A percentile compares a stretch with the other conserved stretches of the same genome.
phyloP scores from a whole-genome alignment of 2,888 invertebrate species.

The Athripsodes cinereus region DNA sequence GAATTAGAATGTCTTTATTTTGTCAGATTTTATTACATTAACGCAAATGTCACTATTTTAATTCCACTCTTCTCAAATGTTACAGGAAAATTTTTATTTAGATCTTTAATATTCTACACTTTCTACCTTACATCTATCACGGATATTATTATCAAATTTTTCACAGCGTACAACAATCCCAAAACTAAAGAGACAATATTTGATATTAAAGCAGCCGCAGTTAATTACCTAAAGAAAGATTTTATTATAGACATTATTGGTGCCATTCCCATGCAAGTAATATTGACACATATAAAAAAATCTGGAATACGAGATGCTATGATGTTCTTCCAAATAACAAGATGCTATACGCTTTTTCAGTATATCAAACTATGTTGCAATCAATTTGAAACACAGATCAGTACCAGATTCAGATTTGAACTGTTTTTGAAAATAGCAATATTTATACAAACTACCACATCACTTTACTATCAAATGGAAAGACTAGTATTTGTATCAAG shows the following conservation, averaged over 20 bases:
- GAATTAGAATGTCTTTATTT: too few relatives aligned
- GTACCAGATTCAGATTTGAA: neutral
- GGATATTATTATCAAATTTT: conserved; percentile 15
- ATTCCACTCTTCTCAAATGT: too few relatives aligned
- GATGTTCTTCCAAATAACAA: conserved; percentile 13
- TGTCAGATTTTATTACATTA: too few relatives aligned
- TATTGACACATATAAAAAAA: neutral
- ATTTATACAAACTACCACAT: conserved; percentile 9
- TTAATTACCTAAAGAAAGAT: conserved; percentile 9
- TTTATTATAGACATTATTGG: conserved; percentile 16
- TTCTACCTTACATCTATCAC: conserved; percentile 6
- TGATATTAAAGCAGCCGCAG: conserved; percentile 2
- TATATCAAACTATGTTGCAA: conserved; percentile 12
- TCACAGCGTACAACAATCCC: conserved; percentile 13
- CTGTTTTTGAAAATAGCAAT: conserved; percentile 8
- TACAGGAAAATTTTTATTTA: neutral
- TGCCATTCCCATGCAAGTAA: conserved; percentile 13
- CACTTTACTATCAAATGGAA: neutral
- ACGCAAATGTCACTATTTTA: too few relatives aligned
- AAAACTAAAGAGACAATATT: conserved; percentile 17
- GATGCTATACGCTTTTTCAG: conserved; percentile 2
- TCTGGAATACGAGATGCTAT: conserved; percentile 5
- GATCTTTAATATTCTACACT: neutral
- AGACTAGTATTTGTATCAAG: neutral
- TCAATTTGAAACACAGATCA: conserved; percentile 9